Evolutionary conservation across 2,888 invertebrate species (phyloP), one percentile per base, ranked within the genome.

Genomic region (Scaptomyza caliginosa): DNA sequence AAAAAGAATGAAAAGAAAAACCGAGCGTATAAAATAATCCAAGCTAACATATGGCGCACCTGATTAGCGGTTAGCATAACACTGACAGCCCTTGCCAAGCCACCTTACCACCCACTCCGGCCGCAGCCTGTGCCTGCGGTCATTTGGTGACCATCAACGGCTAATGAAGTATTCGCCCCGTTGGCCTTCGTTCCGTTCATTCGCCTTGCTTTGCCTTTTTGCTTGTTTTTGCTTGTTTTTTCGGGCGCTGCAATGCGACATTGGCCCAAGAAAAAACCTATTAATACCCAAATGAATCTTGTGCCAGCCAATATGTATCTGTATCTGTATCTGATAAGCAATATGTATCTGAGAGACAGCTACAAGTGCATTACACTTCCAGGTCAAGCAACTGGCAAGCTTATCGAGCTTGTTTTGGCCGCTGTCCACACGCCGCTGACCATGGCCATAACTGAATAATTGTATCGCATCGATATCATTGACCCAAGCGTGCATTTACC

Each of bases 401-500:
- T 30, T 17, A 8, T 26, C 43, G 43, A 6, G 7, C 5, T 19
- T 17, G 38, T 17, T 36, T 6, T 21, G 19, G 2, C n/a, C n/a
- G 46, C 13, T 32, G 30, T 45, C 45, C 45, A 10, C 45, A n/a
- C n/a, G 10, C 7, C 21, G 46, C 32, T 46, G 32, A 32, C 46
- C 46, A 32, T 26, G 55, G 57, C 59, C 57, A 59, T 52, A 52
- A 74, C 54, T 64, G 62, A 62, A 38, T 48, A 71, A 48, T 64
- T 50, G 51, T 55, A 43, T 42, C 50, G 51, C 56, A 54, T 42
- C 48, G 58, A 81, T 76, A 71, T 70, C 85, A 77, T 77, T 85
- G 83, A 83, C 83, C 85, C 76, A 72, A 66, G 75, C 71, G 83
- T 82, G 85, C 83, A 85, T 58, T 83, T 82, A 83, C 83, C 83